phyloP scores from a whole-genome alignment of 2,113 vertebrate species.

The Anas platyrhynchos region DNA sequence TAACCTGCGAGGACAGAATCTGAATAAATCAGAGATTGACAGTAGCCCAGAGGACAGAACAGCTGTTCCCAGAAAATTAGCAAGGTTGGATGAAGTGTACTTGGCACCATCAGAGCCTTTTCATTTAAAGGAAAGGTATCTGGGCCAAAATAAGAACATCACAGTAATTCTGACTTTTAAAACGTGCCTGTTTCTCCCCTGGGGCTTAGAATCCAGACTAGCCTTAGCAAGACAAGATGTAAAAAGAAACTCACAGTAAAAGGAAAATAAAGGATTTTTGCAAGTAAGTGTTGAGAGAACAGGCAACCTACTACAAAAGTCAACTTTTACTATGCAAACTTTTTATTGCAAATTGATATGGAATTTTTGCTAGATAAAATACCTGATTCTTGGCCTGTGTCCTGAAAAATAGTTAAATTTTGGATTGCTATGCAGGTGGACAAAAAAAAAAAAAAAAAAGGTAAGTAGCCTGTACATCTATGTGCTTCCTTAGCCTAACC shows the following conservation, averaged over 20 bases:
- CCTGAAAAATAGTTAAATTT: not conserved
- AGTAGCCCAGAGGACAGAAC: conserved; percentile 37
- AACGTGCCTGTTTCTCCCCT: not conserved
- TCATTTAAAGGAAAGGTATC: not conserved
- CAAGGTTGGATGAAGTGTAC: not conserved
- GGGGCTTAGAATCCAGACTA: not conserved
- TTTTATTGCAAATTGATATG: not conserved
- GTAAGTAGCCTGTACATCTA: not conserved
- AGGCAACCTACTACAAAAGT: not conserved
- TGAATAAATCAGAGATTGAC: conserved; percentile 14
- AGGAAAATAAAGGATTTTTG: not conserved
- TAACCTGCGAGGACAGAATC: conserved; percentile 4
- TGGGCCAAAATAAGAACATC: not conserved
- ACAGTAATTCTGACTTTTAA: not conserved
- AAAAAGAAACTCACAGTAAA: not conserved
- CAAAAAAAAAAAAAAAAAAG: not conserved
- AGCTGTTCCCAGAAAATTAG: conserved; percentile 19
- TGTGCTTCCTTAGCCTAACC: not conserved
- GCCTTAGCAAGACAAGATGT: not conserved
- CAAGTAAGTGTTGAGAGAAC: not conserved
- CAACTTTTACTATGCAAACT: not conserved
- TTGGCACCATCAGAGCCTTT: not conserved
- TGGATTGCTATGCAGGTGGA: not conserved
- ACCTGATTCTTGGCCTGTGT: not conserved
- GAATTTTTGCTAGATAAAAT: not conserved